Evolutionary conservation across 2,113 vertebrate species (phyloP).

Genomic region (Campylomormyrus tamandua): DNA sequence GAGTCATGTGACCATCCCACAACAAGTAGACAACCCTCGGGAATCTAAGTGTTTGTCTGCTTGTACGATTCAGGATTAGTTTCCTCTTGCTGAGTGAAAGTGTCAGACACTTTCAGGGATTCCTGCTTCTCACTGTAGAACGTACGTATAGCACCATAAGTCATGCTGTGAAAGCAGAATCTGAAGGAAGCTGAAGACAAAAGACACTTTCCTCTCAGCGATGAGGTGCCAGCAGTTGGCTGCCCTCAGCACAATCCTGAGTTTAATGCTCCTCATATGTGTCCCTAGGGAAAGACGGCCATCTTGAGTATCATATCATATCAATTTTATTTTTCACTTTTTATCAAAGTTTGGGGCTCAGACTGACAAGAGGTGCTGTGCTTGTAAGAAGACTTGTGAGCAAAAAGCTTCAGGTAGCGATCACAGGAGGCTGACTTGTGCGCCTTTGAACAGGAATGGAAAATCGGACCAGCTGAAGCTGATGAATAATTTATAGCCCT

Average conservation of each 20-base stretch:
- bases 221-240: background rate
- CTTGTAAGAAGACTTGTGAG: background rate
- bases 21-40: background rate
- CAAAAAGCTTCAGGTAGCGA: background rate
- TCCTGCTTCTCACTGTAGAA: background rate
- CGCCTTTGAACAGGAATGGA: background rate
- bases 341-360: background rate
- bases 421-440: background rate
- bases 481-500: background rate
- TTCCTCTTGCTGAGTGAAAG: background rate
- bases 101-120: background rate
- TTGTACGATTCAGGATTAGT: background rate
- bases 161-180: background rate
- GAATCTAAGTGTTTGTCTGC: background rate
- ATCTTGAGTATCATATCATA: background rate
- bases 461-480: background rate
- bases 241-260: background rate
- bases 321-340: slow-evolving; percentile 1
- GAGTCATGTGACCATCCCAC: background rate
- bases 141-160: background rate
- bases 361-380: background rate
- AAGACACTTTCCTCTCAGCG: background rate
- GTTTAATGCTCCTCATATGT: background rate
- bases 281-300: background rate
- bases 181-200: background rate